Conservation (phyloP, 2,888 invertebrate genomes). For the Perithous albicinctus region DNA sequence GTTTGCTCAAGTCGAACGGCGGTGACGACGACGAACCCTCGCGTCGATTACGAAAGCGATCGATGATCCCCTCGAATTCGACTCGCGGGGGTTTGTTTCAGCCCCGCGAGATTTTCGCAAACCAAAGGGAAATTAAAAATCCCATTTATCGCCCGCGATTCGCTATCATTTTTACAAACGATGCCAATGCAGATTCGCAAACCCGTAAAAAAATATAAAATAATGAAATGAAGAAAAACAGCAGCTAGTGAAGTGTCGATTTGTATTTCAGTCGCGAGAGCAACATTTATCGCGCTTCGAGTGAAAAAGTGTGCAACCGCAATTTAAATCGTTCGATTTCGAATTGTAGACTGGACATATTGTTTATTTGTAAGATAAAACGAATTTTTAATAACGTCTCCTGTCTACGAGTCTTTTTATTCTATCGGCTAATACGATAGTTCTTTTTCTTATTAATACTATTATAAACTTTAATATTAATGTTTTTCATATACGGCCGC, state of each 20-base stretch:
- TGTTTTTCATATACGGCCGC: too few relatives aligned
- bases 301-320: constrained; percentile 25
- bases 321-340: constrained; percentile 68
- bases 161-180: constrained; percentile 11
- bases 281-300: constrained; percentile 21
- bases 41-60: not conserved
- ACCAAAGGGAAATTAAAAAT: not conserved
- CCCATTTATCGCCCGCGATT: too few relatives aligned
- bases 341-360: constrained; percentile 76
- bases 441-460: too few relatives aligned
- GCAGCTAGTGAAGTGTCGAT: constrained; percentile 43
- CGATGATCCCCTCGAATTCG: not conserved
- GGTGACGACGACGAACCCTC: not conserved
- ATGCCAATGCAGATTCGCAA: constrained; percentile 29
- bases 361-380: constrained; percentile 80
- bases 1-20: constrained; percentile 18
- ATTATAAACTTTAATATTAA: too few relatives aligned
- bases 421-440: not conserved
- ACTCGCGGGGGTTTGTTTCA: not conserved
- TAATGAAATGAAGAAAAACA: not conserved
- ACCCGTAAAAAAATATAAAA: not conserved
- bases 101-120: constrained; percentile 23
- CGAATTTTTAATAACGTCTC: constrained; percentile 57
- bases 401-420: constrained; percentile 13
- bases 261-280: constrained; percentile 30